phyloP scores from a whole-genome alignment of 2,888 invertebrate genomes.

The Andrena praecox region DNA sequence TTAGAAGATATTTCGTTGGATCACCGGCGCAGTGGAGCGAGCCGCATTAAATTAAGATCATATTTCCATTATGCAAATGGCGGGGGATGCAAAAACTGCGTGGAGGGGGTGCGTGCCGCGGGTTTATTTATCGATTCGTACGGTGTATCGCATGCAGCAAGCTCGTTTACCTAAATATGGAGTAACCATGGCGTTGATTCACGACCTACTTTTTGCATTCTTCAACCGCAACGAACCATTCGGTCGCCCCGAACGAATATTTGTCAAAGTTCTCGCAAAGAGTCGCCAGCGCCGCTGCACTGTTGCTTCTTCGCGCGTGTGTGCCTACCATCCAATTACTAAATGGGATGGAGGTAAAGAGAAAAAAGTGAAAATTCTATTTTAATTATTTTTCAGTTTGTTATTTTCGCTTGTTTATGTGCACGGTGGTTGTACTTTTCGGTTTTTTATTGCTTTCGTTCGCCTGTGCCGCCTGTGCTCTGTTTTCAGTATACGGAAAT shows the following conservation, averaged over 20 bases:
- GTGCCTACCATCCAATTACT: too few relatives aligned
- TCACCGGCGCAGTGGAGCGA: constrained; percentile 1
- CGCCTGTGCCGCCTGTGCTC: too few relatives aligned
- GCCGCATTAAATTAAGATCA: constrained; percentile 49
- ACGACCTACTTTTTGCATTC: constrained; percentile 45
- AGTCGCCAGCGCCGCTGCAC: not conserved
- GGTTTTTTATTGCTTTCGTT: too few relatives aligned
- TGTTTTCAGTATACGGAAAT: too few relatives aligned
- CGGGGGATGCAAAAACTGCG: constrained; percentile 34
- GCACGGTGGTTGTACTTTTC: too few relatives aligned
- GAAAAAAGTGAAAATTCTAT: too few relatives aligned
- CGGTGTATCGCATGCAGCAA: constrained; percentile 63
- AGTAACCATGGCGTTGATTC: constrained; percentile 38
- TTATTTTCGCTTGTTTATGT: too few relatives aligned
- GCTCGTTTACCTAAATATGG: constrained; percentile 69
- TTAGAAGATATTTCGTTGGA: constrained; percentile 16
- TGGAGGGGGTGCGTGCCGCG: constrained; percentile 46
- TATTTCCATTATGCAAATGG: constrained; percentile 60
- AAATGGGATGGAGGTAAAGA: too few relatives aligned
- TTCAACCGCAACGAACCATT: not conserved
- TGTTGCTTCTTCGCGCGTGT: too few relatives aligned
- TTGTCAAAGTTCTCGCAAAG: constrained; percentile 3
- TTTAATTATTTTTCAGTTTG: too few relatives aligned
- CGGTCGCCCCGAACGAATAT: constrained; percentile 1
- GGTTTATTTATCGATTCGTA: constrained; percentile 64